Percentiles rank a stretch among this genome's conserved stretches.
These are phyloP conservation scores for Neotoma lepida DNA, from an alignment of 2,113 vertebrate genomes.

Conservation along the genomic window DNA sequence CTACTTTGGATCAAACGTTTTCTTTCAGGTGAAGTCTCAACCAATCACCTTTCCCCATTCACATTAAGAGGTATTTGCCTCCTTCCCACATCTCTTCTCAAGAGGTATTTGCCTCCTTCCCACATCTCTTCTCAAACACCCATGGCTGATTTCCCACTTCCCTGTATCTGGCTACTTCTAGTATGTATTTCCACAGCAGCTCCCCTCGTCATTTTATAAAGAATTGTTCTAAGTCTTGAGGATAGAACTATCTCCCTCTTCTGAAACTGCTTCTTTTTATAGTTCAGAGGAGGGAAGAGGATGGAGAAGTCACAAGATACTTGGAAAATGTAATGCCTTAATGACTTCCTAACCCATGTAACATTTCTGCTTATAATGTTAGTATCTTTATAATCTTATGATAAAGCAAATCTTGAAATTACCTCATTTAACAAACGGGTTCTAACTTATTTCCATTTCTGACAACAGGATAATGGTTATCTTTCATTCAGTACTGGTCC, in stretches of 20 bases:
- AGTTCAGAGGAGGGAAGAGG: neutral
- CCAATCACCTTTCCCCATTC: conserved; percentile 27
- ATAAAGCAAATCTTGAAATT: conserved; percentile 66
- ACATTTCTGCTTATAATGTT: conserved; percentile 45
- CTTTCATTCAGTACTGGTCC: conserved; percentile 71
- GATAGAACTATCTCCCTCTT: conserved; percentile 45
- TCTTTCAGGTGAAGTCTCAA: conserved; percentile 57
- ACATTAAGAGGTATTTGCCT: neutral
- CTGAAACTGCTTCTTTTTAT: conserved; percentile 10
- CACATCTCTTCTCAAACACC: neutral
- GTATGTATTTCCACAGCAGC: neutral
- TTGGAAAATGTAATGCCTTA: conserved; percentile 50
- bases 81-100: neutral
- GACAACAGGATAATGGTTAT: conserved; percentile 61
- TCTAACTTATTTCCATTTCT: conserved; percentile 58
- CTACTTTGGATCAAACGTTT: conserved; percentile 46
- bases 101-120: neutral
- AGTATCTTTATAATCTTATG: conserved; percentile 24
- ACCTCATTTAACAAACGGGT: conserved; percentile 41
- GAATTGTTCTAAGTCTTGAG: neutral
- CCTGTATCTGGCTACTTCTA: conserved; percentile 10
- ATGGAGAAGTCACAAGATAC: conserved; percentile 25
- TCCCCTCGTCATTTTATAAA: neutral
- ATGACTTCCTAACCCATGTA: conserved; percentile 57
- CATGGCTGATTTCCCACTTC: neutral